Evolutionary conservation across 2,888 invertebrate species (phyloP), one percentile per base, ranked within the genome.

Genomic region (Pollenia amentaria): DNA sequence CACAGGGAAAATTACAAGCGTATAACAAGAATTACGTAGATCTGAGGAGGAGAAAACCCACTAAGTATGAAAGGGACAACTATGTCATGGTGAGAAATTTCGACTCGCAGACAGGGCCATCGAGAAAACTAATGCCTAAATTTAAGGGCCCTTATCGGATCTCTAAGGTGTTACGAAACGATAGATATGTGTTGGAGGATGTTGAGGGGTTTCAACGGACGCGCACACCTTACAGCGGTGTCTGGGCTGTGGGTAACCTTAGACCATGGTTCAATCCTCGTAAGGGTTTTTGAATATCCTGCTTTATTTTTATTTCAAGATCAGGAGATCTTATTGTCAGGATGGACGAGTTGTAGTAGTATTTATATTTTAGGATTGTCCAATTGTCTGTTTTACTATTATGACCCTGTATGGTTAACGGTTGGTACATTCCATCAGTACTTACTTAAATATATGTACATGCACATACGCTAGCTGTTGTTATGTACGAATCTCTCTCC

Each of bases 11-110:
- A 8, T 38, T 81, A 64, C 82, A 82, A 69, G 42, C n/a, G 0
- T 79, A 88, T 60, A 88, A 86, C 29, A 78, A 60, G 11, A 3
- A 29, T n/a, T 88, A 84, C 18, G 65, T 79, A 7, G 53, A 70
- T 75, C 70, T 29, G 14, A 86, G 76, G 60, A 67, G 80, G 1
- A 44, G 42, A 44, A 2, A 10, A 10, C 73, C 81, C 11, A 76
- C 21, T 0, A 55, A 83, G 18, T 84, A 81, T 44, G 2, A 3
- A 4, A 11, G 9, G 3, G 70, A 69, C 3, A 76, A 72, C 3
- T 84, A 82, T 67, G 81, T 88, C n/a, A 46, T 82, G 77, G 38
- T 88, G 14, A 83, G 40, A 67, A 84, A 79, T 64, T 79, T 87
- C 44, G 85, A 82, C 29, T 77, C 75, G 4, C 69, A 78, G 18